phyloP scores from a whole-genome alignment of 2,797 vertebrate species.

The Syngnathus acus region DNA sequence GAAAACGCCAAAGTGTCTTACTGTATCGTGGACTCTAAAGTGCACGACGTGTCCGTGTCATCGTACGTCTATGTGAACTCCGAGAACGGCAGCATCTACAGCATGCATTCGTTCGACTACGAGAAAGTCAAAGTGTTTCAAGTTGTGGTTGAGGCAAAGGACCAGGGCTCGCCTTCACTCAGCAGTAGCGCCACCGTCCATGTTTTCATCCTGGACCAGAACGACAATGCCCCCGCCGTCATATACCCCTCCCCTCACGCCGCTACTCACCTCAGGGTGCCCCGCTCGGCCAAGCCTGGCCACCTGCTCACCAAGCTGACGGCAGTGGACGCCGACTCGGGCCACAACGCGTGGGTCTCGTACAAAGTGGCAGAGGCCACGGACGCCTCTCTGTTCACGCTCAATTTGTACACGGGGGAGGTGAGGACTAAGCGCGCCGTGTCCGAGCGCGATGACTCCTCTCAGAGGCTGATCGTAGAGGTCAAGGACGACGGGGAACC shows the following conservation, averaged over 20 bases:
- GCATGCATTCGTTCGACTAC: conserved; percentile 63
- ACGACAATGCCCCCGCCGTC: conserved; percentile 66
- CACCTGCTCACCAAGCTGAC: conserved; percentile 71
- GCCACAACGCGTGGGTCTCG: conserved; percentile 80
- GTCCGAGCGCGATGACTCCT: conserved; percentile 64
- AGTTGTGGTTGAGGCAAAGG: conserved; percentile 60
- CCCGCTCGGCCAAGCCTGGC: conserved; percentile 54
- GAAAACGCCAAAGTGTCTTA: conserved; percentile 72
- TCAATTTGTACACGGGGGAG: conserved; percentile 76
- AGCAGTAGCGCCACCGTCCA: conserved; percentile 61
- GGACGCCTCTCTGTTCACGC: conserved; percentile 69
- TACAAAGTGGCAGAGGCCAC: conserved; percentile 70
- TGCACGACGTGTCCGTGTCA: conserved; percentile 55
- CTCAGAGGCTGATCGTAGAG: conserved; percentile 66
- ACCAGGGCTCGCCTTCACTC: conserved; percentile 61
- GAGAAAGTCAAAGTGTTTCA: conserved; percentile 64
- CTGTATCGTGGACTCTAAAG: conserved; percentile 57
- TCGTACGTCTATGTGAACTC: conserved; percentile 68
- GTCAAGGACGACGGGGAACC: conserved; percentile 68
- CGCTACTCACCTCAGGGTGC: conserved; percentile 59
- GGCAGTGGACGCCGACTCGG: conserved; percentile 79
- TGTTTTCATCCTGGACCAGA: conserved; percentile 67
- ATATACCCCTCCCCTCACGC: conserved; percentile 65
- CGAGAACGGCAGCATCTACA: conserved; percentile 65
- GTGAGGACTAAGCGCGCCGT: conserved; percentile 70